Base-by-base conservation (phyloP, 1,140 invertebrate species). In the Cataglyphis hispanica region DNA sequence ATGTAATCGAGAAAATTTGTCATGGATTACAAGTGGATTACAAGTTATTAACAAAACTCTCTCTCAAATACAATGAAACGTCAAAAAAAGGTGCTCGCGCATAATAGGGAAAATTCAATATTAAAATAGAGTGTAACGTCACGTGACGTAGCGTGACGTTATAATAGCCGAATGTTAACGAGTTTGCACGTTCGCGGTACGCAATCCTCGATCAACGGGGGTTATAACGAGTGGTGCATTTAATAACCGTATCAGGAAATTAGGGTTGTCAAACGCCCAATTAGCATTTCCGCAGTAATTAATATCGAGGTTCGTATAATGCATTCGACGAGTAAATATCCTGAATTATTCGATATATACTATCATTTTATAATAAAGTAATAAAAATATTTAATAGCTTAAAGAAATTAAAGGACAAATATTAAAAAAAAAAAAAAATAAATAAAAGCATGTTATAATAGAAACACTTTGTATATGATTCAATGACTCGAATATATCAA, bases 221-320 rank as follows among this genome's bases (percentile, higher is more conserved):
- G 19, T 60, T 34, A 43, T 85, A 87, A 89, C 81, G 75, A 60
- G 67, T 37, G 27, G 56, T 25, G 56, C 64, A 61, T 89, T 87
- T 87, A 77, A 86, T 77, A 85, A 89, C 22, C 85, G 67, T 64
- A 40, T n/a, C 72, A 67, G 78, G 74, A 70, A 60, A 88, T 88
- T 88, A 88, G 70, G 69, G 63, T 74, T 75, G 83, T 89, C 77
- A 77, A 83, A 89, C 87, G 88, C 61, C 69, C 88, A 87, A 89
- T 89, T 87, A 86, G 46, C 56, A 74, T 75, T 64, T 31, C 46
- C 58, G 50, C 37, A 58, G 67, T 84, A 90, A 90, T 90, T 87
- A 90, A 86, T 86, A 37, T 56, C 63, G 34, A 43, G 56, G 50
- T 50, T 72, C 77, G 58, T 10, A 56, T 16, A 13, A 78, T 56